Conservation (phyloP, 2,113 vertebrate genomes). For the Plectropomus leopardus region DNA sequence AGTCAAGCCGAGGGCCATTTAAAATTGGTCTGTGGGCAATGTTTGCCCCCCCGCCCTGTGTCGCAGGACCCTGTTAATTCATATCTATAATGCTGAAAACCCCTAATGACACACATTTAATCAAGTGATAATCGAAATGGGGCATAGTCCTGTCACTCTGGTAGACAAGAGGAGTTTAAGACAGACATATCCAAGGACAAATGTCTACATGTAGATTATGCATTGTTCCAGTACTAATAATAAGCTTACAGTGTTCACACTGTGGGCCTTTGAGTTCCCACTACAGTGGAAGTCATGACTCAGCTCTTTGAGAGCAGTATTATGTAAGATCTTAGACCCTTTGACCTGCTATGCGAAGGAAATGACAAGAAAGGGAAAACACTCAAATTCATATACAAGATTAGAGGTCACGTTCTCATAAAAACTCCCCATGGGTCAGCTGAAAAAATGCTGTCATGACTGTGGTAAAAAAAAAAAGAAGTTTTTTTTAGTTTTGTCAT, state of each 20-base stretch:
- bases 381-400: no score
- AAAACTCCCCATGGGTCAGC: no score
- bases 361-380: neutral
- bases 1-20: no score
- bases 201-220: neutral
- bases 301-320: neutral
- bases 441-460: neutral
- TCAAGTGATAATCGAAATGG: no score
- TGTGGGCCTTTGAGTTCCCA: neutral
- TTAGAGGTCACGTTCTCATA: neutral
- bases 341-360: neutral
- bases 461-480: no score
- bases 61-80: no score
- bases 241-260: neutral
- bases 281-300: neutral
- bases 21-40: no score
- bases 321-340: neutral
- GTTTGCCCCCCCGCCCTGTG: no score
- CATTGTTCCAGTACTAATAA: neutral
- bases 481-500: neutral
- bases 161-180: no score
- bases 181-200: neutral
- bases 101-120: no score
- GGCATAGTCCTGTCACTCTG: no score
- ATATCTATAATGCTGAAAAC: no score